Conservation (phyloP, 2,113 vertebrate species). For the Apeltes quadracus region DNA sequence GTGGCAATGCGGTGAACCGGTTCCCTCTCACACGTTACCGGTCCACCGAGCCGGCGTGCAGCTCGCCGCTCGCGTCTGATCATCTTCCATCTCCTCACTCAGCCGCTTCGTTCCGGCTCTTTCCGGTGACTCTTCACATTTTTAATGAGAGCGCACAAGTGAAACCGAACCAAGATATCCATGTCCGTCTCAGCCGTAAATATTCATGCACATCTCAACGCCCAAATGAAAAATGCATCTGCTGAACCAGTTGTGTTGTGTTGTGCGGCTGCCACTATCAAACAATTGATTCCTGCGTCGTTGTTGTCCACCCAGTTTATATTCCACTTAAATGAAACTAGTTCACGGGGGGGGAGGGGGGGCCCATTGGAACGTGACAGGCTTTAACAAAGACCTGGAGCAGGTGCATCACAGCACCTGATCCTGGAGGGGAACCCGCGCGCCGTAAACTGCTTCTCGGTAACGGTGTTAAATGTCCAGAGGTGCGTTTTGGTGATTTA, state of each 20-base stretch:
- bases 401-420: not conserved
- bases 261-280: not conserved
- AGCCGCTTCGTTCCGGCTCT: too few species aligned
- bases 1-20: not conserved
- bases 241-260: too few species aligned
- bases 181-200: not conserved
- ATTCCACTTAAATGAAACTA: slow-evolving; percentile 2
- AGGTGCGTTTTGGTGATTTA: slow-evolving; percentile 45
- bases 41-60: too few species aligned
- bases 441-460: slow-evolving; percentile 15
- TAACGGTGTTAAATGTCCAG: slow-evolving; percentile 14
- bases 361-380: not conserved
- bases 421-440: not conserved
- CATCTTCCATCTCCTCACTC: too few species aligned
- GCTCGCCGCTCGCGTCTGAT: too few species aligned
- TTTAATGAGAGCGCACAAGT: too few species aligned
- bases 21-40: not conserved
- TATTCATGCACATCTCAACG: too few species aligned
- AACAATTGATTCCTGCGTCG: not conserved
- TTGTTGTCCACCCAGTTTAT: not conserved
- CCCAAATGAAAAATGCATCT: too few species aligned
- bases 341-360: not conserved
- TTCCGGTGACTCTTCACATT: too few species aligned
- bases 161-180: not conserved
- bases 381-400: not conserved